Evolutionary conservation across 2,888 invertebrate species (phyloP).

Genomic region (Bombylius major): DNA sequence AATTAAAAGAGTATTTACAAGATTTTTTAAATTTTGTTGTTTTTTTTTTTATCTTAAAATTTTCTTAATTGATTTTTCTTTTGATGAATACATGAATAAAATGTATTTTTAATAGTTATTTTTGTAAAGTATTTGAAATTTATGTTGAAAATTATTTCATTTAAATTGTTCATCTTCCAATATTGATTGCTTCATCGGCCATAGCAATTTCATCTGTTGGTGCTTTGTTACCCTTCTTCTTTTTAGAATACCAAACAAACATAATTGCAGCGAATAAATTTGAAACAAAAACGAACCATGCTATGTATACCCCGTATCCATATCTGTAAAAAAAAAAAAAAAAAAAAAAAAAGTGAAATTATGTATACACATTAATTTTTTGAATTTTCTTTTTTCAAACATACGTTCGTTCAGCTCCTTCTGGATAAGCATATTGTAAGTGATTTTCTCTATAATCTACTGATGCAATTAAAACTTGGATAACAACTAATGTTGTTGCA

Average conservation of each 20-base stretch:
- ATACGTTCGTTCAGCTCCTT: conserved; percentile 48
- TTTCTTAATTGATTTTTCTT: no score
- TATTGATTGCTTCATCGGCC: conserved; percentile 75
- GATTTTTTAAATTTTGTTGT: no score
- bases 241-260: conserved; percentile 70
- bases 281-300: conserved; percentile 63
- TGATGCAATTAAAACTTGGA: conserved; percentile 65
- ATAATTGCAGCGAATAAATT: conserved; percentile 55
- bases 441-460: conserved; percentile 57
- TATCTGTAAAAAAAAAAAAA: conserved; percentile 37
- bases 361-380: background rate
- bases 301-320: conserved; percentile 59
- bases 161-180: conserved; percentile 43
- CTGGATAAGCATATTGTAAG: conserved; percentile 54
- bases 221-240: conserved; percentile 72
- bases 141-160: background rate
- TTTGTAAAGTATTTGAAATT: no score
- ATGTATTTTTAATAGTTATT: background rate
- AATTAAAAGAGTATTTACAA: no score
- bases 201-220: conserved; percentile 70
- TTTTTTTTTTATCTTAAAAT: no score
- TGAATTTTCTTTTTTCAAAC: conserved; percentile 18
- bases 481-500: conserved; percentile 65
- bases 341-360: background rate
- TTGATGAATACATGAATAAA: no score